A percentile compares a stretch with the other conserved stretches of the same genome.
Conservation (phyloP, 2,797 vertebrate genomes). For the Muscicapa comitata region DNA sequence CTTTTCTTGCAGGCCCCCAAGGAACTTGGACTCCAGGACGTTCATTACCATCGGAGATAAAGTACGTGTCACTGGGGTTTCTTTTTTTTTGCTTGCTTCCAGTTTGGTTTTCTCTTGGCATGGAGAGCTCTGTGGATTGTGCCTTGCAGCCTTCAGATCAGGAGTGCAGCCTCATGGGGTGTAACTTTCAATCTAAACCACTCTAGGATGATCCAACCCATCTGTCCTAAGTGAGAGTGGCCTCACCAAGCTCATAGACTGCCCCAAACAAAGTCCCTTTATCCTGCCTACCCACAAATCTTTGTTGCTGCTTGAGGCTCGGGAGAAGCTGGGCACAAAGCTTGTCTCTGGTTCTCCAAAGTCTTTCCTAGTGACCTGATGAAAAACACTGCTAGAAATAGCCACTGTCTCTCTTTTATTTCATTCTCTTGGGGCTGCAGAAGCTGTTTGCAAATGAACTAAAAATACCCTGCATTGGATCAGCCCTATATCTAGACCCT, state of each 20-base stretch:
- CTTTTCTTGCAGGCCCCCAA: constrained; percentile 68
- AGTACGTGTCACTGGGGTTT: constrained; percentile 21
- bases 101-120: background rate
- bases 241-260: fast-evolving
- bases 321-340: background rate
- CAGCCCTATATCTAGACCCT: background rate
- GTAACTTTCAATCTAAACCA: background rate
- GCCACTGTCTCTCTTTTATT: constrained; percentile 11
- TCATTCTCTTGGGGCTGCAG: background rate
- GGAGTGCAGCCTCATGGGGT: background rate
- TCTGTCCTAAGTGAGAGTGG: background rate
- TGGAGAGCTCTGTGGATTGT: background rate
- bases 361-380: constrained; percentile 7
- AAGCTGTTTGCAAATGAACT: background rate
- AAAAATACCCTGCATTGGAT: constrained; percentile 28
- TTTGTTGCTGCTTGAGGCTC: background rate
- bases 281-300: background rate
- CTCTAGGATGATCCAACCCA: background rate
- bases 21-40: constrained; percentile 78
- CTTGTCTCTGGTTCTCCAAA: background rate
- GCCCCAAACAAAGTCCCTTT: background rate
- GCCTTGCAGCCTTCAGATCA: background rate
- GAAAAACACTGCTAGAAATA: constrained; percentile 46
- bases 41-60: constrained; percentile 81
- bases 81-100: background rate